Base-by-base conservation (phyloP, 2,888 invertebrate species). In the Diaperis boleti region DNA sequence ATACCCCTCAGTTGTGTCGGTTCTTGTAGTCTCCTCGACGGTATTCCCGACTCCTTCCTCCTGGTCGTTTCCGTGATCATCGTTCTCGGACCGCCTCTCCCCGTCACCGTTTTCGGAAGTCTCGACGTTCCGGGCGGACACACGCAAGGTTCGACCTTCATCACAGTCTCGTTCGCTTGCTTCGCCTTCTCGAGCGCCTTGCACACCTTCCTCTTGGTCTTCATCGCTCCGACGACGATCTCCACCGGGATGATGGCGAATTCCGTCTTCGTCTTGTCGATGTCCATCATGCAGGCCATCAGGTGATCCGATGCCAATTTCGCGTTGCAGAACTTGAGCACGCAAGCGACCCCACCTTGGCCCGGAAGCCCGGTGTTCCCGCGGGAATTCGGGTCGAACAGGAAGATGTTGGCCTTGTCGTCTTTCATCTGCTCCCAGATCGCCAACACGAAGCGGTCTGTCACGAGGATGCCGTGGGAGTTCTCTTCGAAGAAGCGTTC, bases 331-430 rank as follows among this genome's bases (percentile, higher is more conserved):
- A 86, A 87, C 0, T 84, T 83, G 11, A 86, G 59, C 0, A 84
- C 80, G 65, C 87, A 87, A 0, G 86, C 84, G 0, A 83, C 82
- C 0, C 85, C 85, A 14, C 84, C 85, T 65, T 81, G 77, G 15
- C 81, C 82, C 0, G 78, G 75, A 76, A 63, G 79, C 74, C 86
- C 87, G 77, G 72, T 73, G 1, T 76, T 71, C 18, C 80, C 78
- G 39, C 81, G 74, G 0, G 83, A 79, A 65, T 83, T 75, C 0
- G 89, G 88, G 73, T 89, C 87, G 70, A 87, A 89, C 59, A 87
- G 71, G 67, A 88, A 89, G 55, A 83, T 86, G 41, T 80, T 80
- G 1, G 84, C 84, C 1, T 85, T 84, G 47, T 85, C 83, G 1
- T 82, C 82, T 1, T 73, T 72, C 18, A 71, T 66, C 35, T 77